phyloP scores from a whole-genome alignment of 2,797 vertebrate species.

The Amblyraja radiata region DNA sequence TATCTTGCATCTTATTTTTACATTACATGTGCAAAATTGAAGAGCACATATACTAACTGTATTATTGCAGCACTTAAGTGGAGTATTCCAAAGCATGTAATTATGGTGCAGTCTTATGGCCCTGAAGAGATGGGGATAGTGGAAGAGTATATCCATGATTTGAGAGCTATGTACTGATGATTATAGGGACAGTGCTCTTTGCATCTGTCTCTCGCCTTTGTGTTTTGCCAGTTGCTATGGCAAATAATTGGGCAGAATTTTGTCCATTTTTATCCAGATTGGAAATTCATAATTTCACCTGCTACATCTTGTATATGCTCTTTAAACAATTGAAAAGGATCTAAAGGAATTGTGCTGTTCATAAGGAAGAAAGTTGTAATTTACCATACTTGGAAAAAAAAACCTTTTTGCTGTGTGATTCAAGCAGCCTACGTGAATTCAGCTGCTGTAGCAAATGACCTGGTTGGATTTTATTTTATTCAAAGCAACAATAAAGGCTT shows the following conservation, averaged over 20 bases:
- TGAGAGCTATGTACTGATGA: conserved; percentile 72
- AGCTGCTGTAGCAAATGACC: conserved; percentile 32
- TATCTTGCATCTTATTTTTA: conserved; percentile 48
- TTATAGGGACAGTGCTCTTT: conserved; percentile 70
- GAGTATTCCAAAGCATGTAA: conserved; percentile 83
- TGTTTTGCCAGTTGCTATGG: conserved; percentile 86
- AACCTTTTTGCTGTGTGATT: conserved; percentile 13
- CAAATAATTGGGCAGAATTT: conserved; percentile 92
- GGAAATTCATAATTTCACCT: conserved; percentile 76
- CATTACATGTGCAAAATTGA: conserved; percentile 75
- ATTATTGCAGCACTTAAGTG: conserved; percentile 86
- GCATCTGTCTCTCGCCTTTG: conserved; percentile 74
- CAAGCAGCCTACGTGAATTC: conserved; percentile 28
- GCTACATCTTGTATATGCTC: conserved; percentile 73
- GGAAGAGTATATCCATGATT: conserved; percentile 77
- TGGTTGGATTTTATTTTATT: conserved; percentile 35
- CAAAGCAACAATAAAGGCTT: conserved; percentile 31
- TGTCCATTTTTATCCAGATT: conserved; percentile 82
- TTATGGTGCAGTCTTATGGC: conserved; percentile 78
- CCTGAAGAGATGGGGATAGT: conserved; percentile 79
- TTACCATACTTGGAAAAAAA: not conserved
- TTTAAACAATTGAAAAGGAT: conserved; percentile 68
- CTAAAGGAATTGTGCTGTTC: conserved; percentile 43
- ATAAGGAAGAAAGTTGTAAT: conserved; percentile 35
- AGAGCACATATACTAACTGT: conserved; percentile 72